A percentile compares a stretch with the other conserved stretches of the same genome.
Conservation (phyloP, 2,797 vertebrate genomes). For the Eospalax fontanierii region DNA sequence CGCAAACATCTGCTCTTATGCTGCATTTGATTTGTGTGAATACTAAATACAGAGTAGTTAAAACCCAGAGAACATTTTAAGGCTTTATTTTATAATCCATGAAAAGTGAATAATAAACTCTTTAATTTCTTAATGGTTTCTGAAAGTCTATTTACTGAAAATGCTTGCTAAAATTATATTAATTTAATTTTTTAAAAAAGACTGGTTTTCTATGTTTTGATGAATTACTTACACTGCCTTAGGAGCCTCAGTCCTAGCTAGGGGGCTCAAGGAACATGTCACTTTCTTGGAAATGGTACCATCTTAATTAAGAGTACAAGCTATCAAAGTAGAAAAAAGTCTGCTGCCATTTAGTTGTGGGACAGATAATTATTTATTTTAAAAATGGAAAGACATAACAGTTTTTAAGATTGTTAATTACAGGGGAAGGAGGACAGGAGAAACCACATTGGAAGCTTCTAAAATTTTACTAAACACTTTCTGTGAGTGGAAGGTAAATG, state of each 20-base stretch:
- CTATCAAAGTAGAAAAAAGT: conserved; percentile 16
- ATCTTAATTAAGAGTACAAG: neutral
- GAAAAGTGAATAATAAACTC: conserved; percentile 79
- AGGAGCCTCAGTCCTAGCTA: neutral
- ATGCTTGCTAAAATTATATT: conserved; percentile 41
- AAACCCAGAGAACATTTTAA: conserved; percentile 77
- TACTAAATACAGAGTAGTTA: conserved; percentile 79
- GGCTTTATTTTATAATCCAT: conserved; percentile 82
- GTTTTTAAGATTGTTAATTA: neutral
- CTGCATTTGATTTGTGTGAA: conserved; percentile 83
- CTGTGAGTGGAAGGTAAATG: conserved; percentile 20
- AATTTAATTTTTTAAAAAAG: conserved; percentile 46
- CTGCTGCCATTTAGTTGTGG: neutral
- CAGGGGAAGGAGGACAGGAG: neutral
- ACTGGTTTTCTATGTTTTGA: conserved; percentile 48
- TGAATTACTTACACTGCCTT: conserved; percentile 49
- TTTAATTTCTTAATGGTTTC: conserved; percentile 68
- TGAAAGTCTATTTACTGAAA: conserved; percentile 77
- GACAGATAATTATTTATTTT: neutral
- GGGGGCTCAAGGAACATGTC: conserved; percentile 34
- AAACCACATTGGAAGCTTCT: neutral
- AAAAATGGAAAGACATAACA: conserved; percentile 25
- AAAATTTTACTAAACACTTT: conserved; percentile 26
- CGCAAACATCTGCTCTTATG: conserved; percentile 87
- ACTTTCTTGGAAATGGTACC: neutral